Evolutionary conservation across 2,113 vertebrate genomes (phyloP).

Genomic region (Euleptes europaea): DNA sequence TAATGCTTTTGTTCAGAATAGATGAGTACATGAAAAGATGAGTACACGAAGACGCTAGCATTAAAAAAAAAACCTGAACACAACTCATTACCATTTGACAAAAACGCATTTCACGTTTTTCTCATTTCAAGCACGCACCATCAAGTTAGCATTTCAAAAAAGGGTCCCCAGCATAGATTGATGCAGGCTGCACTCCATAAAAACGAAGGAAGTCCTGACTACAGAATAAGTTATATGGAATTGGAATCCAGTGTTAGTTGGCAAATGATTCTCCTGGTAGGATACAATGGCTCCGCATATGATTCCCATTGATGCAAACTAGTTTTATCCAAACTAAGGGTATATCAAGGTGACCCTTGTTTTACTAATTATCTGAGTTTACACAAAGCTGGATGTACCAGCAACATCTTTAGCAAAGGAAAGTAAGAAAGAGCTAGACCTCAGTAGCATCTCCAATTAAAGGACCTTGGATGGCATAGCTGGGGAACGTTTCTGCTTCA

Average conservation of each 20-base stretch:
- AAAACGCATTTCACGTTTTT: neutral
- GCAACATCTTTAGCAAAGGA: neutral
- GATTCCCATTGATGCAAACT: neutral
- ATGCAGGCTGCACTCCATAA: neutral
- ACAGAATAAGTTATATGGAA: neutral
- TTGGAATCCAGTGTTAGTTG: neutral
- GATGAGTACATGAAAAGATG: neutral
- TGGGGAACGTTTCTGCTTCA: neutral
- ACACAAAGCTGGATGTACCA: neutral
- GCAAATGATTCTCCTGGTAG: neutral
- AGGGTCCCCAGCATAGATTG: neutral
- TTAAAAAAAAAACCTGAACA: neutral
- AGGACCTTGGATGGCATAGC: neutral
- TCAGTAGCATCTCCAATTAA: neutral
- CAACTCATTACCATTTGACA: neutral
- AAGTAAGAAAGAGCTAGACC: neutral
- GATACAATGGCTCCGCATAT: neutral
- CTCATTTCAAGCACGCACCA: neutral
- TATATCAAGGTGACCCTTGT: neutral
- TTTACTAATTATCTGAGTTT: neutral
- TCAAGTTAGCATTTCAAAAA: conserved; percentile 18
- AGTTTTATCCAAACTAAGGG: neutral
- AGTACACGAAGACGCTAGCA: neutral
- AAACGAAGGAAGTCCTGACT: neutral
- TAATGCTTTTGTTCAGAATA: neutral